These are phyloP conservation scores for Urophycis tenuis DNA, from an alignment of 2,797 vertebrate species.

Conservation along the genomic window DNA sequence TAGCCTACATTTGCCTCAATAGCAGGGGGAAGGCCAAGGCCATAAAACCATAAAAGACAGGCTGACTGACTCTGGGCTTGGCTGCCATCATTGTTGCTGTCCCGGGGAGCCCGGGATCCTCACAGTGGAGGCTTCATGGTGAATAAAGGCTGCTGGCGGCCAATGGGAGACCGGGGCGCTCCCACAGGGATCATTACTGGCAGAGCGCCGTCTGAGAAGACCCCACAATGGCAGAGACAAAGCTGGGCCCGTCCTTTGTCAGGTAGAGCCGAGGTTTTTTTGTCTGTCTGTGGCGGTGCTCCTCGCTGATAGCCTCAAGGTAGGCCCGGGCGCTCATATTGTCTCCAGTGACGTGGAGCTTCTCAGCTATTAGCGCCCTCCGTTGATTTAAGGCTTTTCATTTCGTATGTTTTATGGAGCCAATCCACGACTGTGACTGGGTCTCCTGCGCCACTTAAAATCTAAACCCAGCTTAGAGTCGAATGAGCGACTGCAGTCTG, in stretches of 20 bases:
- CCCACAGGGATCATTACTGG: constrained; percentile 59
- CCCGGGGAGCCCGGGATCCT: constrained; percentile 54
- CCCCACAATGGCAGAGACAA: constrained; percentile 61
- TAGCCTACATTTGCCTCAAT: constrained; percentile 73
- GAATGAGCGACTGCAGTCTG: background rate
- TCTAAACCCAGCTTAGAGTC: background rate
- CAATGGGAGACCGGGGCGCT: constrained; percentile 53
- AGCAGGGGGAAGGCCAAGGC: constrained; percentile 73
- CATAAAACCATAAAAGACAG: constrained; percentile 74
- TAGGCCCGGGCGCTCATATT: background rate
- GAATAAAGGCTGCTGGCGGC: constrained; percentile 64
- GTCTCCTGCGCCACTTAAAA: background rate
- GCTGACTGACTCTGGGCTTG: constrained; percentile 54
- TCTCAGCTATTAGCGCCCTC: background rate
- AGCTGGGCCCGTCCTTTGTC: constrained; percentile 55
- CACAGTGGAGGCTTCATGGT: constrained; percentile 61
- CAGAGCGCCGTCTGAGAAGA: constrained; percentile 45
- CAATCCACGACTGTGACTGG: background rate
- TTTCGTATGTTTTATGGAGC: background rate
- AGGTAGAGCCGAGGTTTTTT: constrained; percentile 35
- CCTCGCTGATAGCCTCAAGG: background rate
- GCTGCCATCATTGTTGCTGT: constrained; percentile 66
- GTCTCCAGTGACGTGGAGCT: background rate
- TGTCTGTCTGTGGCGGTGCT: constrained; percentile 13
- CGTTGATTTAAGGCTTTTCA: background rate